phyloP scores from a whole-genome alignment of 2,888 invertebrate genomes.

The Drosophila anomalata region DNA sequence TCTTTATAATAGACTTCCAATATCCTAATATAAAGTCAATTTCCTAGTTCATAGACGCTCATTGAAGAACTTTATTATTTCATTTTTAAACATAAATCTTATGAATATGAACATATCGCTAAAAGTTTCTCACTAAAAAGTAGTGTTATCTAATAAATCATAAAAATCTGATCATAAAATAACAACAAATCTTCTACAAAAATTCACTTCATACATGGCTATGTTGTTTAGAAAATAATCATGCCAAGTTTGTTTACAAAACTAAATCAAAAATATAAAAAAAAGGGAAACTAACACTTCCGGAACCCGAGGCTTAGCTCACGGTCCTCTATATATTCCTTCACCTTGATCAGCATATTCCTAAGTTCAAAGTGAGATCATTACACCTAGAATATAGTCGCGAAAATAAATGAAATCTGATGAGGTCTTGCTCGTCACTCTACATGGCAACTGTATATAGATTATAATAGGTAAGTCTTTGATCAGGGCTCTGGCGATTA shows the following conservation, averaged over 20 bases:
- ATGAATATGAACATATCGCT: too few relatives aligned
- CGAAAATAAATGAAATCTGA: conserved; percentile 12
- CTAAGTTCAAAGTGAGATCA: conserved; percentile 40
- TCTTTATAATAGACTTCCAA: too few relatives aligned
- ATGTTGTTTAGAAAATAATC: conserved; percentile 8
- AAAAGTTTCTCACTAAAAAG: too few relatives aligned
- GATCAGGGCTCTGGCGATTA: conserved; percentile 55
- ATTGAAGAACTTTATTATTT: too few relatives aligned
- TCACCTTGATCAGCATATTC: conserved; percentile 26
- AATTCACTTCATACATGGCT: background rate
- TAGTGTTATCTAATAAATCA: too few relatives aligned
- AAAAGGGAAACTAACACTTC: conserved; percentile 21
- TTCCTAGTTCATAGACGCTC: too few relatives aligned
- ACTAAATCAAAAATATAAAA: conserved; percentile 5
- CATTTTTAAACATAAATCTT: too few relatives aligned
- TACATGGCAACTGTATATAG: conserved; percentile 53
- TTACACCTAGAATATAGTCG: conserved; percentile 14
- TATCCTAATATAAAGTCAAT: too few relatives aligned
- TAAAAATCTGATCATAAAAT: background rate
- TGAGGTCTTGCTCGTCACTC: conserved; percentile 15
- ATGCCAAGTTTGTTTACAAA: conserved; percentile 1
- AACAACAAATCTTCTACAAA: background rate
- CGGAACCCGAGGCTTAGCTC: conserved; percentile 9
- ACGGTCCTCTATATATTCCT: conserved; percentile 32
- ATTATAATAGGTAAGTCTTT: conserved; percentile 3